A percentile compares a stretch with the other conserved stretches of the same genome.
phyloP scores from a whole-genome alignment of 1,140 invertebrate species.

The Himalopsyche phryganea region DNA sequence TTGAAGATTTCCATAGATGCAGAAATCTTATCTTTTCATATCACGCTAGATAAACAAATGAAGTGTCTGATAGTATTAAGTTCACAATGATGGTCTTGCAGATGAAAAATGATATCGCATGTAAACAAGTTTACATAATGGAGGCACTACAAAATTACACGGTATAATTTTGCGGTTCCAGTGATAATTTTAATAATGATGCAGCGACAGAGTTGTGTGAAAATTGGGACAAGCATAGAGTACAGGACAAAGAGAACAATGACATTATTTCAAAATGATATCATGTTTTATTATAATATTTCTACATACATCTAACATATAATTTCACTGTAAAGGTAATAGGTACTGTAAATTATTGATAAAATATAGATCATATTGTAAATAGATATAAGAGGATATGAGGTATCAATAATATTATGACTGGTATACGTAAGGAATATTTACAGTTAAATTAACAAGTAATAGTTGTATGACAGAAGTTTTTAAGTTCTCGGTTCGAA shows the following conservation, averaged over 20 bases:
- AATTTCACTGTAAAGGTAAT: constrained; percentile 3
- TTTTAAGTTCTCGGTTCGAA: too few relatives aligned
- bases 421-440: not conserved
- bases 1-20: too few relatives aligned
- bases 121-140: too few relatives aligned
- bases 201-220: too few relatives aligned
- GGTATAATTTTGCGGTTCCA: too few relatives aligned
- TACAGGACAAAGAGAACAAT: not conserved
- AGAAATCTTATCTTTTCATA: too few relatives aligned
- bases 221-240: not conserved
- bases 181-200: too few relatives aligned
- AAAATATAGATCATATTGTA: not conserved
- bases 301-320: constrained; percentile 14
- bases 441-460: not conserved
- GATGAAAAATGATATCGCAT: too few relatives aligned
- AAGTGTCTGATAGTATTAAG: too few relatives aligned
- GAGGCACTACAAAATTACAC: too few relatives aligned
- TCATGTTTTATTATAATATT: constrained; percentile 22
- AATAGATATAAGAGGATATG: constrained; percentile 2
- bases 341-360: not conserved
- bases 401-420: constrained; percentile 2
- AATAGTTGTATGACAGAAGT: not conserved
- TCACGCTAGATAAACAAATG: too few relatives aligned
- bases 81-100: too few relatives aligned
- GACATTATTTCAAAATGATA: constrained; percentile 10